Percentiles rank a stretch among this genome's conserved stretches.
Evolutionary conservation across 2,113 vertebrate genomes (phyloP).

Genomic region (Myanophis thanlyinensis): DNA sequence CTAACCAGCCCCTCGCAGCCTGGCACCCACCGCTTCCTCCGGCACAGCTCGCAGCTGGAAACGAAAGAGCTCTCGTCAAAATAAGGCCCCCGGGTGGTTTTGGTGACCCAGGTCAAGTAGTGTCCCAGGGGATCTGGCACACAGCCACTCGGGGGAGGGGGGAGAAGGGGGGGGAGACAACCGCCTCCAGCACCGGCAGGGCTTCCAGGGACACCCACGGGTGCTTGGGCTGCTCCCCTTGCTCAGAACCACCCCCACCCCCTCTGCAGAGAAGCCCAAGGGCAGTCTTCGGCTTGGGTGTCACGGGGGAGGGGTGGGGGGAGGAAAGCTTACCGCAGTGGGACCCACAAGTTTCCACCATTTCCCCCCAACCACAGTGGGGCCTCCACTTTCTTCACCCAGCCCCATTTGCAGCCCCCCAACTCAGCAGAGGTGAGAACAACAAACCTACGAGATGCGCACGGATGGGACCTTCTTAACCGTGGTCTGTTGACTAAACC

Average conservation of each 20-base stretch:
- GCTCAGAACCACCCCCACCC: neutral
- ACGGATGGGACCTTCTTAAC: neutral
- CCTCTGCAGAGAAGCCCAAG: neutral
- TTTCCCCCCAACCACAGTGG: neutral
- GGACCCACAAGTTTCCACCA: neutral
- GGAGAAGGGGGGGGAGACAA: rapidly evolving
- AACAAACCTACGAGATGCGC: neutral
- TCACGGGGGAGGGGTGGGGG: neutral
- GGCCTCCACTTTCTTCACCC: neutral
- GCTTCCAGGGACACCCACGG: neutral
- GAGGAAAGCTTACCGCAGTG: neutral
- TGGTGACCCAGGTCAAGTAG: slow-evolving; percentile 70
- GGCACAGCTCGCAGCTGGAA: slow-evolving; percentile 63
- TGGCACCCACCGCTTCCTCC: slow-evolving; percentile 77
- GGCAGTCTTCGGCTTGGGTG: neutral
- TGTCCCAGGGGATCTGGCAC: slow-evolving; percentile 17
- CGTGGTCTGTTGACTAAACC: neutral
- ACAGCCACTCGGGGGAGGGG: neutral
- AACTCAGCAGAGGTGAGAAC: neutral
- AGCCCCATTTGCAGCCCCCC: slow-evolving; percentile 46
- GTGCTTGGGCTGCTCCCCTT: neutral
- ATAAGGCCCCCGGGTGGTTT: slow-evolving; percentile 72
- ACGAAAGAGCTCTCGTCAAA: slow-evolving; percentile 66
- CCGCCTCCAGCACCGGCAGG: neutral
- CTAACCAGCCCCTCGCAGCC: slow-evolving; percentile 77